Evolutionary conservation across 2,113 vertebrate species (phyloP), one percentile per base, ranked within the genome.

Genomic region (Pungitius pungitius): DNA sequence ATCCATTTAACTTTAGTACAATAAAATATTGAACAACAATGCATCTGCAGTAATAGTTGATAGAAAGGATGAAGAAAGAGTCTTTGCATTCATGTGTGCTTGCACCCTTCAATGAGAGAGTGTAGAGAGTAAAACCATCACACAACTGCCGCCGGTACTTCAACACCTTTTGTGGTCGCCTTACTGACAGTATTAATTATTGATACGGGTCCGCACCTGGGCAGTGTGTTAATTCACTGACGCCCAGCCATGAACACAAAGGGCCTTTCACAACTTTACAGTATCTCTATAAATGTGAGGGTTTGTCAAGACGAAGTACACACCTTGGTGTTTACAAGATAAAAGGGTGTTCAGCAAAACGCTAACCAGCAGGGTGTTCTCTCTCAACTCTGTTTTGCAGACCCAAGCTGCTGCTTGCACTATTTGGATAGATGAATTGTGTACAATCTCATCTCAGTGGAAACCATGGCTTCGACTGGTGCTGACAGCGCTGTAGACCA

Each of bases 141-240:
- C 45, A 57, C 78, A 56, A 67, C 65, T 20, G 17, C 67, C 52
- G 51, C 72, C 64, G 69, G 71, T 35, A 59, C 47, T 71, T 80
- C 60, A 52, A 69, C 77, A 77, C 66, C 77, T 67, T 69, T 78
- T 89, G 69, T 80, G 27, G 27, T 49, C 61, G 24, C 27, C 27
- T 15, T 42, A 43, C 67, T 61, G 64, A 62, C 37, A 37, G 49
- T 30, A 61, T 86, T 52, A 86, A 79, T 89, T 77, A 88, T 81
- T 87, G 33, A 91, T 84, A 5, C 8, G n/a, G 51, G 61, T 52
- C 62, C 51, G 22, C 73, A 78, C 78, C 77, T 84, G 68, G 58
- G 42, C 7, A 30, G 17, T 54, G 65, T 54, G 60, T 63, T 55
- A 33, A 85, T 72, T 2, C 24, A 60, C 12, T 52, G 43, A 42